Conservation (phyloP, 2,888 invertebrate genomes). For the Lumbricus terrestris region DNA sequence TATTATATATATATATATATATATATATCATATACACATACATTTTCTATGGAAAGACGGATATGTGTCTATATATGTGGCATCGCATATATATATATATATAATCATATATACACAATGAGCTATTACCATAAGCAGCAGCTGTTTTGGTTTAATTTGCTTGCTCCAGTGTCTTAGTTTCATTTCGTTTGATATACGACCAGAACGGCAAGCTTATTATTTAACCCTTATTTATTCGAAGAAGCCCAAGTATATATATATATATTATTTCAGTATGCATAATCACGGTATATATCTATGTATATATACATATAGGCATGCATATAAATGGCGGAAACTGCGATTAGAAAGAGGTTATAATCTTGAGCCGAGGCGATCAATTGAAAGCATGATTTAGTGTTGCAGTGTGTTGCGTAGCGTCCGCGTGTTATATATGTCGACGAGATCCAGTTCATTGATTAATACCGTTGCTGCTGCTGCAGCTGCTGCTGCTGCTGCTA, state of each 20-base stretch:
- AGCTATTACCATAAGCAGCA: neutral
- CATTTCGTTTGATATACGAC: neutral
- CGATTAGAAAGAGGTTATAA: neutral
- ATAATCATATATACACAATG: neutral
- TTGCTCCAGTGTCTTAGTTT: neutral
- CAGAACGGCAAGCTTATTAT: neutral
- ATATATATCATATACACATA: neutral
- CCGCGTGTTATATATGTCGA: neutral
- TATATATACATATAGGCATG: neutral
- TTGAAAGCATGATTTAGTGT: neutral
- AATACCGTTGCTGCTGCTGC: neutral
- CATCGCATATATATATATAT: neutral
- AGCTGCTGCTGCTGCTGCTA: neutral
- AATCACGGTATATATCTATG: neutral
- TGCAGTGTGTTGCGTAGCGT: neutral
- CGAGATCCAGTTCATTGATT: neutral
- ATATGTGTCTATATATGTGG: too few relatives aligned
- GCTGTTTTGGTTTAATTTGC: conserved; percentile 3
- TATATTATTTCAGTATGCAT: too few relatives aligned
- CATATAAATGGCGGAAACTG: neutral
- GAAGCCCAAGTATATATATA: neutral
- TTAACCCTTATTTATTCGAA: neutral
- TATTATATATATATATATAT: too few relatives aligned
- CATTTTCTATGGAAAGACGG: too few relatives aligned
- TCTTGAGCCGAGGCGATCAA: neutral